phyloP scores from a whole-genome alignment of 30 jellyfish, hydroid and myxozoan genomes.

The Sanderia malayensis region DNA sequence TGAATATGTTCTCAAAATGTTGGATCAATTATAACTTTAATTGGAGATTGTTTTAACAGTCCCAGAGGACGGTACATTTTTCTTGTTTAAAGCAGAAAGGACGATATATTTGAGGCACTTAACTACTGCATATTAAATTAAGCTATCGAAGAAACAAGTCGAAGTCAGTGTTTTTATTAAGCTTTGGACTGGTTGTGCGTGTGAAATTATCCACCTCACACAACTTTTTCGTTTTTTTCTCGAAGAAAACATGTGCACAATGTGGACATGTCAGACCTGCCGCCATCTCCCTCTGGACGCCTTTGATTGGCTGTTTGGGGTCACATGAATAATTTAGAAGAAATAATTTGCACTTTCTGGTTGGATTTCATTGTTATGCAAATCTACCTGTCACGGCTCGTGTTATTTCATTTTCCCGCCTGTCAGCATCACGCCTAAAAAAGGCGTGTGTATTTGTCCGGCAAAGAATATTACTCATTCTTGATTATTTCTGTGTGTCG shows the following conservation, averaged over 20 bases:
- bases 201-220: too few species aligned
- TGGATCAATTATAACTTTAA: too few species aligned
- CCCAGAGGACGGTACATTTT: too few species aligned
- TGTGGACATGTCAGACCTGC: constrained; percentile 83
- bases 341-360: constrained; percentile 86
- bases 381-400: constrained; percentile 85
- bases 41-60: too few species aligned
- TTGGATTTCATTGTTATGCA: constrained; percentile 77
- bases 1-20: too few species aligned
- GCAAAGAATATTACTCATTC: constrained; percentile 78
- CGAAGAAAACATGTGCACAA: constrained; percentile 77
- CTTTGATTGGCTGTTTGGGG: constrained; percentile 70
- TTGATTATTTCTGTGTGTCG: constrained; percentile 66
- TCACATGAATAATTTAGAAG: constrained; percentile 71
- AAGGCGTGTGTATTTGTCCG: constrained; percentile 86
- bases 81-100: too few species aligned
- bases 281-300: constrained; percentile 75
- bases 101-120: too few species aligned
- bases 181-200: too few species aligned
- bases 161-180: too few species aligned
- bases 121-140: too few species aligned
- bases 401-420: constrained; percentile 84
- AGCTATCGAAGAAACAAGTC: too few species aligned
- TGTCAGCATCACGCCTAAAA: constrained; percentile 91
- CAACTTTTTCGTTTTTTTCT: too few species aligned